phyloP scores from a whole-genome alignment of 1,140 invertebrate genomes.

The Bradysia coprophila region DNA sequence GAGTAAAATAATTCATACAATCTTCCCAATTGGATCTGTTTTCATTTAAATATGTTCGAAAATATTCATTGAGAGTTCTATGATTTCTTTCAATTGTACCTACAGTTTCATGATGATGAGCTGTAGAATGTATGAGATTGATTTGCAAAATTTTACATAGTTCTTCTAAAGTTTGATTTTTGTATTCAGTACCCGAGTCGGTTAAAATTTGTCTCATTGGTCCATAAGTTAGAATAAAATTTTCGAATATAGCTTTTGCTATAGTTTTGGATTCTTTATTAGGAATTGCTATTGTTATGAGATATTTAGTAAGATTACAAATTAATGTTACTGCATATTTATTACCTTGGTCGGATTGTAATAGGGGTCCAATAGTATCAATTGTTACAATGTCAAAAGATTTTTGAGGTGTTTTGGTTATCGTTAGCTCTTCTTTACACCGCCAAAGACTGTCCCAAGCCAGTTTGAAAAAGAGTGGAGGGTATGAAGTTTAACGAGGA shows the following conservation, averaged over 20 bases:
- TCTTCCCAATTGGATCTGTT: not conserved
- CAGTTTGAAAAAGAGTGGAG: too few relatives aligned
- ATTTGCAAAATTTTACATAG: conserved; percentile 1
- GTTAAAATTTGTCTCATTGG: conserved; percentile 5
- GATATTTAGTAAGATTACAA: too few relatives aligned
- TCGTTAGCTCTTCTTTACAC: too few relatives aligned
- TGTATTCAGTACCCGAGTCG: conserved; percentile 1
- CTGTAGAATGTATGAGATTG: not conserved
- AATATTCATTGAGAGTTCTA: not conserved
- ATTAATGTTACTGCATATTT: not conserved
- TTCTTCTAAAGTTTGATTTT: conserved; percentile 2
- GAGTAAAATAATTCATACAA: not conserved
- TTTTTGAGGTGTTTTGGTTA: conserved; percentile 1
- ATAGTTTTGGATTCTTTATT: not conserved
- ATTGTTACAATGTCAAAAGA: conserved; percentile 4
- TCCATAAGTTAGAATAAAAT: conserved; percentile 6
- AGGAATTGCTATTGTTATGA: not conserved
- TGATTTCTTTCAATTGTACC: conserved; percentile 1
- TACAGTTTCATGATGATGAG: conserved; percentile 1
- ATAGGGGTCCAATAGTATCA: conserved; percentile 7
- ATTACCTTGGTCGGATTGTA: conserved; percentile 1
- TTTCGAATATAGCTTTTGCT: conserved; percentile 7
- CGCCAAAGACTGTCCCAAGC: too few relatives aligned
- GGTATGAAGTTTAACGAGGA: too few relatives aligned
- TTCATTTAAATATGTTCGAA: not conserved